Evolutionary conservation across 2,888 invertebrate species (phyloP).

Genomic region (Hetaerina titia): DNA sequence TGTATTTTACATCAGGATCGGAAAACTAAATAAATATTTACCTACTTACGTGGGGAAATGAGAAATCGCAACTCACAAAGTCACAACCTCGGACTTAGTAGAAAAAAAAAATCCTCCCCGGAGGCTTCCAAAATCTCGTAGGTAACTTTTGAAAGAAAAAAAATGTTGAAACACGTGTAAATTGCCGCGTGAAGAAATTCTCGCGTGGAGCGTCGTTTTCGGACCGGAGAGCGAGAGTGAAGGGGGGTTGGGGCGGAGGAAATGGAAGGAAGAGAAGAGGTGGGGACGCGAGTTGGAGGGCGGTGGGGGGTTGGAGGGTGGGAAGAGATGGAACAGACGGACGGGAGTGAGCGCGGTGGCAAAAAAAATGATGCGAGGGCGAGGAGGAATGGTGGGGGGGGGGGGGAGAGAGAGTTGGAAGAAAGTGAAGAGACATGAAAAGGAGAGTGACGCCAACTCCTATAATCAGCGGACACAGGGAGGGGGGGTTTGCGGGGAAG

Average conservation of each 20-base stretch:
- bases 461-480: not conserved
- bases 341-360: not conserved
- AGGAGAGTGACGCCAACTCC: not conserved
- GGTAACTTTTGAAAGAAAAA: not conserved
- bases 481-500: not conserved
- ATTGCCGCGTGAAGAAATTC: not conserved
- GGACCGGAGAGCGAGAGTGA: not conserved
- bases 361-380: conserved; percentile 18
- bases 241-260: not conserved
- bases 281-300: not conserved
- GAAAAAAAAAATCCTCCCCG: not conserved
- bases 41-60: too few species aligned
- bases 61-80: too few species aligned
- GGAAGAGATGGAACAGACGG: not conserved
- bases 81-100: too few species aligned
- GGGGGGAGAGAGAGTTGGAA: not conserved
- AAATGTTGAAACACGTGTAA: conserved; percentile 13
- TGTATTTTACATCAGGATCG: too few species aligned
- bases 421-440: not conserved
- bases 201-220: not conserved
- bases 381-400: not conserved
- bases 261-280: not conserved
- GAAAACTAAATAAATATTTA: too few species aligned
- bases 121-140: not conserved
- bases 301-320: not conserved